Conservation (phyloP, 2,113 vertebrate species). For the Bubo blakistoni region DNA sequence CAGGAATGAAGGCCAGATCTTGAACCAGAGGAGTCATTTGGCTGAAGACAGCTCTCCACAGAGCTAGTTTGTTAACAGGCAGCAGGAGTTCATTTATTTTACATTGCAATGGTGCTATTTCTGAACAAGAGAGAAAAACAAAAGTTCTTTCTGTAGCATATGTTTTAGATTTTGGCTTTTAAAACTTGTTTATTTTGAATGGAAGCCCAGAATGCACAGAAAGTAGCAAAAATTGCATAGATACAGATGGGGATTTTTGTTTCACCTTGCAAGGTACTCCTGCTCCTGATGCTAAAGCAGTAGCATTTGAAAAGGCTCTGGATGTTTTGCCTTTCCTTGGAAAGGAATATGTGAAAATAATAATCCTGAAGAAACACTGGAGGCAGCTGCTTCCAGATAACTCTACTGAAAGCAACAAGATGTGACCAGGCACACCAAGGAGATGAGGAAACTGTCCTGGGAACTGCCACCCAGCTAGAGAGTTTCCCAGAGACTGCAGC, state of each 20-base stretch:
- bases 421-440: neutral
- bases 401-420: neutral
- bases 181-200: neutral
- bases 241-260: neutral
- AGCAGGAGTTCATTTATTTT: neutral
- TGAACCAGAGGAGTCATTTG: neutral
- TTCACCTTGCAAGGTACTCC: constrained; percentile 8
- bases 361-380: neutral
- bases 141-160: neutral
- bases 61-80: neutral
- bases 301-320: neutral
- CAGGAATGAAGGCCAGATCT: neutral
- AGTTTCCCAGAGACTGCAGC: neutral
- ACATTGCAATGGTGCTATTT: neutral
- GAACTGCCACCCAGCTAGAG: neutral
- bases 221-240: neutral
- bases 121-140: neutral
- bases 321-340: neutral
- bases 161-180: neutral
- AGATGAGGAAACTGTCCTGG: neutral
- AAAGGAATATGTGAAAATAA: neutral
- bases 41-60: neutral
- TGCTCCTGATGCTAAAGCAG: neutral
- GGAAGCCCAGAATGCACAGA: neutral
- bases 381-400: neutral